Conservation (phyloP, 2,797 vertebrate species). For the Botia almorhae region DNA sequence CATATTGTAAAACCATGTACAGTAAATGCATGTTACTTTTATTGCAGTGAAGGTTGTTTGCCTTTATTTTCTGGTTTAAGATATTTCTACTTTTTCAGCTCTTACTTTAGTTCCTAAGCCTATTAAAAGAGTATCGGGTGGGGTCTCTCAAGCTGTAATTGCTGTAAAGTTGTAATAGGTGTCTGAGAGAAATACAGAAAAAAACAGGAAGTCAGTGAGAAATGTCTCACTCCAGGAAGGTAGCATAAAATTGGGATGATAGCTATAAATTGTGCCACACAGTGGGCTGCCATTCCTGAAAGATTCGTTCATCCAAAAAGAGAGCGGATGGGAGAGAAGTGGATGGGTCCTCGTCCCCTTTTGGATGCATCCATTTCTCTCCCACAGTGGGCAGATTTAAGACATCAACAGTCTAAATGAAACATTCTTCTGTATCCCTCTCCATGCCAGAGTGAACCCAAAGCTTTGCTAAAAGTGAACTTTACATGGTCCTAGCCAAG, state of each 20-base stretch:
- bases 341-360: too few species aligned
- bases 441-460: slow-evolving; percentile 77
- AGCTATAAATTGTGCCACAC: slow-evolving; percentile 81
- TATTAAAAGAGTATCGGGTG: too few species aligned
- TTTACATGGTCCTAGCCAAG: too few species aligned
- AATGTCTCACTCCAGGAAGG: background rate
- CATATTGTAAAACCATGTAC: too few species aligned
- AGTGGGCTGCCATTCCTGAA: slow-evolving; percentile 79
- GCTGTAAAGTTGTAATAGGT: background rate
- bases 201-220: background rate
- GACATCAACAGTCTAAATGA: slow-evolving; percentile 82
- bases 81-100: too few species aligned
- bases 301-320: slow-evolving; percentile 83
- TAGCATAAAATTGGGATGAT: slow-evolving; percentile 66
- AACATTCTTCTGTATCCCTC: slow-evolving; percentile 67
- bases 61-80: too few species aligned
- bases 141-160: too few species aligned
- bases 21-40: too few species aligned
- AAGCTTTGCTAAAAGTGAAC: slow-evolving; percentile 33
- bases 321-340: slow-evolving; percentile 68
- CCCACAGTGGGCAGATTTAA: slow-evolving; percentile 84
- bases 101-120: too few species aligned
- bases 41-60: too few species aligned
- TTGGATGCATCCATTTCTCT: too few species aligned
- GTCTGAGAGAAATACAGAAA: background rate